These are phyloP conservation scores for Capitulum mitella DNA, from an alignment of 2,888 invertebrate genomes.

Conservation along the genomic window DNA sequence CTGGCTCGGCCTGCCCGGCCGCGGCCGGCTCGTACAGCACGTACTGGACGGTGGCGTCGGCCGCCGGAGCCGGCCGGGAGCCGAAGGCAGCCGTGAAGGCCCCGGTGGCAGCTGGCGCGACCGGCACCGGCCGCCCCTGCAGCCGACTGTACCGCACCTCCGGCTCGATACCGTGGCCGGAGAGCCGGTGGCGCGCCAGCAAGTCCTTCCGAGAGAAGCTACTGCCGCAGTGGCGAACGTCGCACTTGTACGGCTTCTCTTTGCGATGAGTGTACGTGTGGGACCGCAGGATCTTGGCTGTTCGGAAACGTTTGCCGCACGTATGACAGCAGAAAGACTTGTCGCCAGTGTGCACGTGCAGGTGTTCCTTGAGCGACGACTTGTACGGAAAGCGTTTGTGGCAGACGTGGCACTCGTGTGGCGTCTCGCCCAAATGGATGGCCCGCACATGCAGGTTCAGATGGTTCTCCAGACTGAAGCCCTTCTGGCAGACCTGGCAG, in stretches of 20 bases:
- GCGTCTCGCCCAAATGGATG: constrained; percentile 16
- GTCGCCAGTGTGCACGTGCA: not conserved
- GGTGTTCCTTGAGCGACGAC: constrained; percentile 5
- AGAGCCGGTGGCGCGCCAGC: constrained; percentile 17
- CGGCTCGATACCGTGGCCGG: not conserved
- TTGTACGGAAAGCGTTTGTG: constrained; percentile 12
- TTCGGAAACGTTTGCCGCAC: constrained; percentile 19
- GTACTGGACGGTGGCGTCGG: not conserved
- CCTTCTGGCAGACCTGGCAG: constrained; percentile 15
- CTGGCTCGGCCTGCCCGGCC: no score
- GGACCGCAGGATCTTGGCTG: constrained; percentile 13
- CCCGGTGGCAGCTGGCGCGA: no score
- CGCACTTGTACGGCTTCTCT: constrained; percentile 22
- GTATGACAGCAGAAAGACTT: not conserved
- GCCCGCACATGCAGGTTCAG: constrained; percentile 24
- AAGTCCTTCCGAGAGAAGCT: constrained; percentile 17
- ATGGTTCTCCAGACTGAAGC: not conserved
- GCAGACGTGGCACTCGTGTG: constrained; percentile 11
- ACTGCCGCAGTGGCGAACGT: not conserved
- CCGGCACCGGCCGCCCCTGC: not conserved
- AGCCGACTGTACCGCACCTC: constrained; percentile 11
- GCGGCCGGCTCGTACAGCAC: not conserved
- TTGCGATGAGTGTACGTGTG: constrained; percentile 6
- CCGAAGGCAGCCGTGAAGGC: no score
- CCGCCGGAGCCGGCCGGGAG: no score